Conservation (phyloP, 1,140 invertebrate genomes). For the Triops longicaudatus region DNA sequence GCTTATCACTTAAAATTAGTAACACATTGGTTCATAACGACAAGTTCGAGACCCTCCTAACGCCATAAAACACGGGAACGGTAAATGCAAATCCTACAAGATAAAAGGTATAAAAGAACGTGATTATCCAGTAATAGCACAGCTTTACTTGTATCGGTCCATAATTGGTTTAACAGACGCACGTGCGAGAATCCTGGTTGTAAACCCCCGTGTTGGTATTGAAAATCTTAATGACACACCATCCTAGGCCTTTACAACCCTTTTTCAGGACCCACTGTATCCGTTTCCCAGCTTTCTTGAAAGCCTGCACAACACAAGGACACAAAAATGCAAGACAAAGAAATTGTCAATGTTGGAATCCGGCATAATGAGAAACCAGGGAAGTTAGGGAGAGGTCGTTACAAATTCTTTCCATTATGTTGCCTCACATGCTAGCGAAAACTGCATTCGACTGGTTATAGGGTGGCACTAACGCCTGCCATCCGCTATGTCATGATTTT, state of each 20-base stretch:
- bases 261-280: conserved; percentile 23
- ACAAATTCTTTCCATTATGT: background rate
- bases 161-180: conserved; percentile 16
- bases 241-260: conserved; percentile 20
- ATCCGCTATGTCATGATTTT: background rate
- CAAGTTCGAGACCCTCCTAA: background rate
- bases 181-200: conserved; percentile 21
- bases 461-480: background rate
- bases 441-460: background rate
- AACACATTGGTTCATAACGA: background rate
- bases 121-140: background rate
- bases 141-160: background rate
- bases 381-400: background rate
- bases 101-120: background rate
- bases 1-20: background rate
- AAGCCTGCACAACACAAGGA: conserved; percentile 18
- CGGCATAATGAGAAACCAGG: background rate
- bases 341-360: background rate
- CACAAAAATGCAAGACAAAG: background rate
- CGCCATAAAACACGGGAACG: background rate
- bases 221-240: conserved; percentile 23
- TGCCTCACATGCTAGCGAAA: background rate
- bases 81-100: background rate
- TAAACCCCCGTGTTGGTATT: conserved; percentile 20
- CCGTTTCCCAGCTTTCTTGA: conserved; percentile 20